phyloP scores from a whole-genome alignment of 2,888 invertebrate genomes.

The Syrphus vitripennis region DNA sequence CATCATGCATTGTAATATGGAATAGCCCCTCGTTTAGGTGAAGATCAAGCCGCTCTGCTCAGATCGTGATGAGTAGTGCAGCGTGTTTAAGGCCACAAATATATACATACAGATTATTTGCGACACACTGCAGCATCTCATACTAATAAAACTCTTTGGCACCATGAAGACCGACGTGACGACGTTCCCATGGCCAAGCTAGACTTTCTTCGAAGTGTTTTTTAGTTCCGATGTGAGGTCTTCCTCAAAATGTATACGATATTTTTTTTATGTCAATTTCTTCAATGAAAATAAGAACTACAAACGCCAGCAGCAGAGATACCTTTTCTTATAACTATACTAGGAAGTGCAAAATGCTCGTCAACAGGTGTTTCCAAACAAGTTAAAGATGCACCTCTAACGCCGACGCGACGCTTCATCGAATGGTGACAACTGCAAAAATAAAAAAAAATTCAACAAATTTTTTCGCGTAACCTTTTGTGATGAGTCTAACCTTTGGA shows the following conservation, averaged over 20 bases:
- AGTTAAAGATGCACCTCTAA: slow-evolving; percentile 67
- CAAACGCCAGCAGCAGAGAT: slow-evolving; percentile 17
- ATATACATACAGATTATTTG: not conserved
- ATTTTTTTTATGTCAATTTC: slow-evolving; percentile 14
- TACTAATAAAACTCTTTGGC: slow-evolving; percentile 19
- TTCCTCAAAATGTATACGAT: not conserved
- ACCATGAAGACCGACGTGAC: too few species aligned
- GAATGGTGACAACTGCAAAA: not conserved
- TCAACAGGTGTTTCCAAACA: slow-evolving; percentile 68
- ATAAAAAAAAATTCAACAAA: not conserved
- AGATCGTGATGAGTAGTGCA: slow-evolving; percentile 56
- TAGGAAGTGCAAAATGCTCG: slow-evolving; percentile 69
- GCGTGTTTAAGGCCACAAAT: not conserved
- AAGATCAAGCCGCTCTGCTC: slow-evolving; percentile 56
- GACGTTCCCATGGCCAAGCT: slow-evolving; percentile 60
- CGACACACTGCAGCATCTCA: slow-evolving; percentile 10
- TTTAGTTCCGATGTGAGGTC: slow-evolving; percentile 53
- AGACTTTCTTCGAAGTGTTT: slow-evolving; percentile 44
- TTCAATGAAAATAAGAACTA: slow-evolving; percentile 43
- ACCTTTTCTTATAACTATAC: slow-evolving; percentile 9
- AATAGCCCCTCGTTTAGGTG: slow-evolving; percentile 36
- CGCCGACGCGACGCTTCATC: slow-evolving; percentile 33
- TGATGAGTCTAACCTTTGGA: slow-evolving; percentile 62
- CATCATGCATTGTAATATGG: slow-evolving; percentile 8
- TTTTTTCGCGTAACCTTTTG: slow-evolving; percentile 64